Base-by-base conservation (phyloP, 2,113 vertebrate genomes). In the Campylomormyrus tamandua region DNA sequence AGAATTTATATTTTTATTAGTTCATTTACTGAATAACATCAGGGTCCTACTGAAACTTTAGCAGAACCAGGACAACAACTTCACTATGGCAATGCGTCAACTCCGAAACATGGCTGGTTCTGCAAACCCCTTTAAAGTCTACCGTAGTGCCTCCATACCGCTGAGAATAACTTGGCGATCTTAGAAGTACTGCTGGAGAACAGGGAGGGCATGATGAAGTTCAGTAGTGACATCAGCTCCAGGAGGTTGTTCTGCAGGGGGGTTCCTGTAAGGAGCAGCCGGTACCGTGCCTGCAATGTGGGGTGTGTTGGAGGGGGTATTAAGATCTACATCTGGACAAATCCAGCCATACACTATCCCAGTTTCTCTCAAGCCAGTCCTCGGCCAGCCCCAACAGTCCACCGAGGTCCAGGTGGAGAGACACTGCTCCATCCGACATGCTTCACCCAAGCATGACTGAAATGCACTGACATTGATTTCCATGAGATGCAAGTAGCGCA, bases 191-290 rank as follows among this genome's bases (percentile, higher is more conserved):
- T 98, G 91, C 95, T 98, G 90, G 98, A 99, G 93, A 99, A 99
- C 98, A 99, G 97, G n/a, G 96, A 97, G 0, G 98, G 98, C 98
- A 99, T 99, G 89, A 99, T 98, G 94, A 99, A 99, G 94, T 99
- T 99, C 90, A 99, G 92, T 17, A 99, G 96, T 1, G 98, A 99
- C 96, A 99, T 99, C 83, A 99, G 95, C 90, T 99, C 98, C 90
- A 99, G 92, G 1, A 99, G 95, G 91, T 99, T 99, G 93, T 99
- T 99, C 94, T 99, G 98, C 89, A 99, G 94, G 0, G 98, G 98
- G 89, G 98, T 99, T 83, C 98, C 98, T 0, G 98, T 99, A 39
- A 99, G 95, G 91, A 99, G 95, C 90, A 99, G 92, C 24, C 98
- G 97, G 93, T 97, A 96, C 94, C 96, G 95, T 35, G 98, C 98